Percentiles rank a stretch among this genome's conserved stretches.
Conservation (phyloP, 2,888 invertebrate species). For the Unio delphinus region DNA sequence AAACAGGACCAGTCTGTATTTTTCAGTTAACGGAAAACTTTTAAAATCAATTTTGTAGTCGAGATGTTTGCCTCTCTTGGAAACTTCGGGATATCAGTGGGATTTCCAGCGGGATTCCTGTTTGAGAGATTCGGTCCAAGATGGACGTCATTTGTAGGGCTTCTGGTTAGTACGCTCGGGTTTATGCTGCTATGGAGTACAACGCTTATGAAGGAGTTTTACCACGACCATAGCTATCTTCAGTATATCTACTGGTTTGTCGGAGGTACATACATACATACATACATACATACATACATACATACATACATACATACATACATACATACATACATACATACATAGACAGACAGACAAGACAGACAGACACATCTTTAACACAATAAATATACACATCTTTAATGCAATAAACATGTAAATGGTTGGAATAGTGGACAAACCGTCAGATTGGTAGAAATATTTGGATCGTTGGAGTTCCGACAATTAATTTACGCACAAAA, state of each 20-base stretch:
- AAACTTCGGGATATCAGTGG: constrained; percentile 47
- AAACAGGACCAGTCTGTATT: background rate
- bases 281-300: no score
- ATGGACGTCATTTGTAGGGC: constrained; percentile 37
- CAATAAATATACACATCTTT: no score
- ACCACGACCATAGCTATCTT: constrained; percentile 22
- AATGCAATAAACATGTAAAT: no score
- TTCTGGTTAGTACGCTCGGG: constrained; percentile 30
- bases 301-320: no score
- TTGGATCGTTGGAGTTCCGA: no score
- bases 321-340: no score
- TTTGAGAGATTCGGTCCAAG: constrained; percentile 39
- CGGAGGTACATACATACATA: constrained; percentile 17
- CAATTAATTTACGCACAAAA: no score
- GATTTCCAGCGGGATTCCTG: constrained; percentile 43
- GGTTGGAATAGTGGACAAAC: no score
- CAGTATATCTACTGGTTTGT: constrained; percentile 43
- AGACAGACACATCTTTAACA: no score
- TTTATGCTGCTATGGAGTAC: constrained; percentile 41
- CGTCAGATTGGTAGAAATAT: no score
- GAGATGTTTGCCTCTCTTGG: constrained; percentile 43
- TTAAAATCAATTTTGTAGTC: constrained; percentile 25
- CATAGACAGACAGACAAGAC: no score
- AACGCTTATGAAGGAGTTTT: constrained; percentile 30
- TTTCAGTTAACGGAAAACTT: background rate